Conservation (phyloP, 1,140 invertebrate species). For the Triops longicaudatus region DNA sequence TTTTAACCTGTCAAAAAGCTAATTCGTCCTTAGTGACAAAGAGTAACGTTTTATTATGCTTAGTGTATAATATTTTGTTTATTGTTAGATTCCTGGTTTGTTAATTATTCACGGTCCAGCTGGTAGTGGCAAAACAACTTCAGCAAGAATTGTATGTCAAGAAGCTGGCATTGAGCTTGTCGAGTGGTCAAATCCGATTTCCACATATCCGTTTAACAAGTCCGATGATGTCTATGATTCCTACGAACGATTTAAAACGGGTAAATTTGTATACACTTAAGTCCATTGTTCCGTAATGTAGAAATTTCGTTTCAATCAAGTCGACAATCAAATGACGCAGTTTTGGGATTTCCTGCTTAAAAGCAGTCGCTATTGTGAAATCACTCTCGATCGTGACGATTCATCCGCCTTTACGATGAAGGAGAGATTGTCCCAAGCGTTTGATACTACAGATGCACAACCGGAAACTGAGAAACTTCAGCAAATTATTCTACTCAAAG, state of each 20-base stretch:
- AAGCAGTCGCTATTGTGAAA: constrained; percentile 2
- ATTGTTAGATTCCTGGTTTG: background rate
- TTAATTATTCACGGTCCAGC: background rate
- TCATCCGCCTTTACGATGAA: background rate
- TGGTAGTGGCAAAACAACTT: background rate
- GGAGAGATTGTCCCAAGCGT: background rate
- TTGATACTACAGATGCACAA: background rate
- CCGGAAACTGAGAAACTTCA: background rate
- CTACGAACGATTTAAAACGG: background rate
- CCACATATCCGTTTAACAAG: background rate
- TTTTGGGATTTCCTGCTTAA: constrained; percentile 8
- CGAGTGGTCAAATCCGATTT: background rate
- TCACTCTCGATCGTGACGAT: background rate
- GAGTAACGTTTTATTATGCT: too few relatives aligned
- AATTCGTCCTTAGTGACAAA: too few relatives aligned
- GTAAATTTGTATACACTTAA: background rate
- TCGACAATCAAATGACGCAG: background rate
- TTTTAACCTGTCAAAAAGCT: too few relatives aligned
- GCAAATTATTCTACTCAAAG: background rate
- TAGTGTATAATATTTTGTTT: background rate
- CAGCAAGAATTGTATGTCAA: background rate
- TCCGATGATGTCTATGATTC: background rate
- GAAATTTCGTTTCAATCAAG: background rate
- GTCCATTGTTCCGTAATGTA: background rate
- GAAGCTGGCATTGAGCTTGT: background rate